Conservation (phyloP, 2,888 invertebrate species). For the Tenthredo notha region DNA sequence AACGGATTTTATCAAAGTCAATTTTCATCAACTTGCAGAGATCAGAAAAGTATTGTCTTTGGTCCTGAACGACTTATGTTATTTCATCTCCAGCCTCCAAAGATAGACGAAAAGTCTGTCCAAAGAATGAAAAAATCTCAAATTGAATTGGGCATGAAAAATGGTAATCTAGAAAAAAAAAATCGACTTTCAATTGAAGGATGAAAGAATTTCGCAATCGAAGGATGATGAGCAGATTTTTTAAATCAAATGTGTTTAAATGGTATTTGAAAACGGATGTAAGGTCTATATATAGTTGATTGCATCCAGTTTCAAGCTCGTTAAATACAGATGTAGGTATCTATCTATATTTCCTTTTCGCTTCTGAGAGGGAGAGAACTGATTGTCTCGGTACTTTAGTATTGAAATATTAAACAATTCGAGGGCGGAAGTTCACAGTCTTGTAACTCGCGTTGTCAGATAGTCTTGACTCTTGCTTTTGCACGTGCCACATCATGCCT, state of each 20-base stretch:
- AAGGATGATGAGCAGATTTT: neutral
- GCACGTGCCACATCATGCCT: conserved; percentile 30
- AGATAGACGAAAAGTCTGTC: neutral
- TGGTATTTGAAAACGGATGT: too few relatives aligned
- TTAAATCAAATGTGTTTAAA: too few relatives aligned
- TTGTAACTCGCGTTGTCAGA: conserved; percentile 11
- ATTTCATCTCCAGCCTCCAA: neutral
- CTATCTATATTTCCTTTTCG: neutral
- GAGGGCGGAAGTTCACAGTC: neutral
- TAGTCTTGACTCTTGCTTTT: neutral
- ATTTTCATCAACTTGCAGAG: too few relatives aligned
- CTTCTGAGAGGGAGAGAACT: neutral
- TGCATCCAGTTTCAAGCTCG: too few relatives aligned
- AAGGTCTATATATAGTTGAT: too few relatives aligned
- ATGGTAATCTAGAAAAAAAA: too few relatives aligned
- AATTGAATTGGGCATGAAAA: neutral
- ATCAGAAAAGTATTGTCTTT: too few relatives aligned
- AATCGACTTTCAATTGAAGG: too few relatives aligned
- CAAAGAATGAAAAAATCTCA: neutral
- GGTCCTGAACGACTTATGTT: neutral
- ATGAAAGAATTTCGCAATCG: too few relatives aligned
- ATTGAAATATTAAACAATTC: conserved; percentile 22
- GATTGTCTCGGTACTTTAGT: neutral
- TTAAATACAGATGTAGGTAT: neutral
- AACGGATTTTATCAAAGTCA: too few relatives aligned